Base-by-base conservation (phyloP, 2,113 vertebrate species). In the Colistium nudipinnis region DNA sequence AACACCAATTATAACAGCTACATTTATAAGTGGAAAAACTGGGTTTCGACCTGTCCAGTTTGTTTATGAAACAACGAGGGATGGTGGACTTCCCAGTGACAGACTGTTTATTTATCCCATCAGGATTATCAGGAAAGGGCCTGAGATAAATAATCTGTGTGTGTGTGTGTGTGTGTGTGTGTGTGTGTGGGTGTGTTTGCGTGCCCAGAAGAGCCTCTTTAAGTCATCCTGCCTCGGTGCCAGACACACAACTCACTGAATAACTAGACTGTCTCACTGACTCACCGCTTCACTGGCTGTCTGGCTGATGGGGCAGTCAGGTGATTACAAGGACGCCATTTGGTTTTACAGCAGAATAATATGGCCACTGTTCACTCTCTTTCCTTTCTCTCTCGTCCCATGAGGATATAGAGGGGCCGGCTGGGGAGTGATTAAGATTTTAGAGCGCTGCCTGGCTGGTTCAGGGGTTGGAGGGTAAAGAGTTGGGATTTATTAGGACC, bases 391-490 rank as follows among this genome's bases (percentile, higher is more conserved):
- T 61, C 35, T 25, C 4, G 45, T 57, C 80, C 77, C 76, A 7
- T 64, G 76, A 78, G 83, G 83, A 73, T 57, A 51, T 10, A 31
- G 81, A 84, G 57, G 64, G 78, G 71, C 62, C 68, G 66, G 68
- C 82, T 20, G 70, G 89, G 85, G 88, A 90, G 88, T 85, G 85
- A 89, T 93, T 92, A 89, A 76, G 88, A 80, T 90, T 91, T 90
- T 88, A 90, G 84, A 87, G 86, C 89, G 87, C 85, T 82, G 80
- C 72, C 76, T 70, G 83, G 74, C 82, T 90, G 88, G 76, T 89
- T 86, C 82, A 85, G 84, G 78, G 90, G 91, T 91, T 81, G 90
- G 86, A 91, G 90, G 90, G 80, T 90, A 91, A 92, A 90, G 89
- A 91, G 88, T 69, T 51, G 87, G 81, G 88, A 93, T 93, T 93